A percentile compares a stretch with the other conserved stretches of the same genome.
Conservation (phyloP, 2,888 invertebrate genomes). For the Enchytraeus crypticus region DNA sequence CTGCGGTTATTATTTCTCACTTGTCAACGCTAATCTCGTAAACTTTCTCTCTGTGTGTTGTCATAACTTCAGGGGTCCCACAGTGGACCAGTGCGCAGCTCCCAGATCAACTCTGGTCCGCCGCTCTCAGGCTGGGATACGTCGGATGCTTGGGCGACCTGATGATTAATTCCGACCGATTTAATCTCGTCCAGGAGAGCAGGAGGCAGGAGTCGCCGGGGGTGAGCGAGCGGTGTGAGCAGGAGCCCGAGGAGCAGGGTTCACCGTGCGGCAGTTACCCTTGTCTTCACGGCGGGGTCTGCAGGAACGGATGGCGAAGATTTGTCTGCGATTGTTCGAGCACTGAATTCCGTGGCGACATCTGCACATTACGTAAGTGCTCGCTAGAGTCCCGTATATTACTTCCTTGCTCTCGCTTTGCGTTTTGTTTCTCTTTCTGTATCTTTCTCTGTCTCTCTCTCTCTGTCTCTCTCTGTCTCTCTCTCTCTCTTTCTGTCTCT, state of each 20-base stretch:
- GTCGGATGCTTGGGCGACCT: conserved; percentile 88
- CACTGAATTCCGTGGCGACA: conserved; percentile 78
- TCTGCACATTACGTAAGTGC: conserved; percentile 74
- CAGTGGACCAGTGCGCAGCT: background rate
- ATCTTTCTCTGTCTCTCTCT: too few species aligned
- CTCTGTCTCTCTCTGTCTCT: too few species aligned
- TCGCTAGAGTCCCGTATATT: too few species aligned
- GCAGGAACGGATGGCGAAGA: conserved; percentile 89
- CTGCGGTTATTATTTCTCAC: too few species aligned
- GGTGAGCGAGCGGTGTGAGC: conserved; percentile 74
- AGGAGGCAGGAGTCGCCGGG: conserved; percentile 82
- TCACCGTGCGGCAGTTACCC: conserved; percentile 62
- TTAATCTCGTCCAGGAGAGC: conserved; percentile 80
- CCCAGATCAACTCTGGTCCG: conserved; percentile 55
- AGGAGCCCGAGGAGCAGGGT: conserved; percentile 55
- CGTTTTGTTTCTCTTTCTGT: too few species aligned
- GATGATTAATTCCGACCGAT: conserved; percentile 73
- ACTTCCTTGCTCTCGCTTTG: too few species aligned
- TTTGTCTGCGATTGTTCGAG: conserved; percentile 84
- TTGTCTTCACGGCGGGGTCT: conserved; percentile 78
- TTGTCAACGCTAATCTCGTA: too few species aligned
- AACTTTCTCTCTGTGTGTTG: too few species aligned
- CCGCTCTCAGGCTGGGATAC: conserved; percentile 76
- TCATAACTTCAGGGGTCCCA: background rate
- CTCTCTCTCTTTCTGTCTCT: too few species aligned